Evolutionary conservation across 1,140 invertebrate species (phyloP).

Genomic region (Nasonia longicornis): DNA sequence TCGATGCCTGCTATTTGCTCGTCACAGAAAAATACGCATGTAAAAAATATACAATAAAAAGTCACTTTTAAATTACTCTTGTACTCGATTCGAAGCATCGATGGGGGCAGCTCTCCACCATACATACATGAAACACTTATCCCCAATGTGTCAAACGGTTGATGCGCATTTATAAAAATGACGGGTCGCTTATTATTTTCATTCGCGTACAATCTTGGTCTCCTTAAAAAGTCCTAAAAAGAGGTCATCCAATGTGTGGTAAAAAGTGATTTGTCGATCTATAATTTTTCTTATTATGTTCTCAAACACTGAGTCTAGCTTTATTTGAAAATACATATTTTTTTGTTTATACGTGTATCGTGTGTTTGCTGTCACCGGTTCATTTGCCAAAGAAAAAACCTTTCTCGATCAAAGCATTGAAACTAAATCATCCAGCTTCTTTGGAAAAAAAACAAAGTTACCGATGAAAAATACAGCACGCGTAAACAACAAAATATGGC

Average conservation of each 20-base stretch:
- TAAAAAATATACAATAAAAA: constrained; percentile 47
- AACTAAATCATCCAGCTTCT: not conserved
- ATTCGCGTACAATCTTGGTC: constrained; percentile 11
- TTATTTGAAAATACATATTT: constrained; percentile 8
- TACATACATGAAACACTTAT: constrained; percentile 34
- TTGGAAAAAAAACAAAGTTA: not conserved
- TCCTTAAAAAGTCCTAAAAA: constrained; percentile 43
- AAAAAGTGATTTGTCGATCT: constrained; percentile 44
- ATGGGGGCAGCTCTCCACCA: constrained; percentile 26
- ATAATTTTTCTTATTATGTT: constrained; percentile 11
- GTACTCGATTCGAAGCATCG: constrained; percentile 32
- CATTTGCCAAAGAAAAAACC: not conserved
- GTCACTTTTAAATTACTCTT: constrained; percentile 33
- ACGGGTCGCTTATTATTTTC: constrained; percentile 35
- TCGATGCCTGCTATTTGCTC: constrained; percentile 20
- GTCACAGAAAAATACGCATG: constrained; percentile 42
- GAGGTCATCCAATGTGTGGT: constrained; percentile 40
- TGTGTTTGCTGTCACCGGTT: constrained; percentile 13
- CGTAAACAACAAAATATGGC: constrained; percentile 30
- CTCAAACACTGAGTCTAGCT: constrained; percentile 8
- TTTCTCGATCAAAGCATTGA: not conserved
- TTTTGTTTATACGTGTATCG: constrained; percentile 22
- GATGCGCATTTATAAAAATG: constrained; percentile 44
- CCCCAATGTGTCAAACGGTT: constrained; percentile 32
- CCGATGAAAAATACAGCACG: constrained; percentile 5